phyloP scores from a whole-genome alignment of 2,888 invertebrate genomes.

The Drosophila eohydei region DNA sequence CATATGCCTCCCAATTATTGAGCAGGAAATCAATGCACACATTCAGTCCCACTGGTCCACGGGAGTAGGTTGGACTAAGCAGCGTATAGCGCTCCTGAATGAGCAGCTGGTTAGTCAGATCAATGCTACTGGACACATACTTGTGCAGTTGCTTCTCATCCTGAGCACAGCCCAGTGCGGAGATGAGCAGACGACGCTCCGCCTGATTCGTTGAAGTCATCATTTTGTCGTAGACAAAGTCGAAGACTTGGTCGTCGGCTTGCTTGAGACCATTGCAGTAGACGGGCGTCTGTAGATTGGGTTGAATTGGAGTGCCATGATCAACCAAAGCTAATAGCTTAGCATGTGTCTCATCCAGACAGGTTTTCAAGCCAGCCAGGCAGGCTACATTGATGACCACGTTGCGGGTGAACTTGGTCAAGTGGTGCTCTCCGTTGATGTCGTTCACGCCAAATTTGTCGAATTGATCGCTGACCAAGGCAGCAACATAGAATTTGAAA shows the following conservation, averaged over 20 bases:
- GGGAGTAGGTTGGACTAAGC: conserved; percentile 75
- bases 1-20: conserved; percentile 82
- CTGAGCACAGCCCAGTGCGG: conserved; percentile 88
- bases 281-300: conserved; percentile 81
- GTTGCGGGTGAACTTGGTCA: conserved; percentile 77
- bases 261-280: conserved; percentile 84
- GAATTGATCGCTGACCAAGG: conserved; percentile 73
- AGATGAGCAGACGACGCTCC: conserved; percentile 87
- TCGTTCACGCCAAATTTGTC: conserved; percentile 80
- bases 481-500: conserved; percentile 69
- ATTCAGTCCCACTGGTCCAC: conserved; percentile 84
- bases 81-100: conserved; percentile 76
- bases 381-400: conserved; percentile 82
- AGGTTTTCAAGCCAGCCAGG: conserved; percentile 72
- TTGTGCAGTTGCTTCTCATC: conserved; percentile 86
- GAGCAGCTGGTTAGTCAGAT: conserved; percentile 58
- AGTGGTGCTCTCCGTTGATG: conserved; percentile 75
- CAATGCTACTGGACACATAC: conserved; percentile 84
- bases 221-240: conserved; percentile 87
- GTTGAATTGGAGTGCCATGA: conserved; percentile 67
- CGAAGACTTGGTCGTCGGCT: conserved; percentile 86
- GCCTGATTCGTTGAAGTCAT: conserved; percentile 86
- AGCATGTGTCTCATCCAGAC: conserved; percentile 75
- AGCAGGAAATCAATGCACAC: conserved; percentile 86
- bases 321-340: conserved; percentile 69